Evolutionary conservation across 1,140 invertebrate genomes (phyloP).

Genomic region (Chrysomallon squamiferum): DNA sequence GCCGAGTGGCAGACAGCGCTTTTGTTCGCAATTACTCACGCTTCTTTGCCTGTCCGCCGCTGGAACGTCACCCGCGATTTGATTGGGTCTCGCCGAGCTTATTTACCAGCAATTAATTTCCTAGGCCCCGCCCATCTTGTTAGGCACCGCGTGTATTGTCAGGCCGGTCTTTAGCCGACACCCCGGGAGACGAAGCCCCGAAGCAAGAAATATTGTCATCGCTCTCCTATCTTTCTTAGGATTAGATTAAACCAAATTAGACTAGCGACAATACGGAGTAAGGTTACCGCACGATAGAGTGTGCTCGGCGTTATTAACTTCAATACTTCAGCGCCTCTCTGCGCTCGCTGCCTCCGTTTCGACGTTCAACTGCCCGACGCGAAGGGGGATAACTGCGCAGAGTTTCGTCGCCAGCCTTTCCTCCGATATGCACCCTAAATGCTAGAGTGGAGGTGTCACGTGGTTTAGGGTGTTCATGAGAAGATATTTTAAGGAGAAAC

Average conservation of each 20-base stretch:
- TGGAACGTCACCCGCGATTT: not conserved
- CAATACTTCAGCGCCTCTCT: too few relatives aligned
- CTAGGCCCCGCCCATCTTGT: constrained; percentile 25
- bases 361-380: too few relatives aligned
- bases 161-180: constrained; percentile 8
- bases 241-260: constrained; percentile 24
- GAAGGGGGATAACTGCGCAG: too few relatives aligned
- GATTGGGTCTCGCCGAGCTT: constrained; percentile 5
- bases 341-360: too few relatives aligned
- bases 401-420: too few relatives aligned
- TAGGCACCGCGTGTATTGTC: constrained; percentile 20
- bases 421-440: too few relatives aligned
- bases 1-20: not conserved
- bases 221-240: constrained; percentile 8
- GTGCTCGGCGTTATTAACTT: too few relatives aligned
- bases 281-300: constrained; percentile 1
- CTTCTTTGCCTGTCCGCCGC: not conserved
- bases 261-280: not conserved
- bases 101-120: constrained; percentile 28
- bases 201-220: constrained; percentile 20
- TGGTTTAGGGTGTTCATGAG: too few relatives aligned
- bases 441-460: too few relatives aligned
- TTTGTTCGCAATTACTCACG: constrained; percentile 2
- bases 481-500: too few relatives aligned
- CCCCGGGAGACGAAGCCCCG: constrained; percentile 16